Conservation (phyloP, 1,140 invertebrate species). For the Arion vulgaris region DNA sequence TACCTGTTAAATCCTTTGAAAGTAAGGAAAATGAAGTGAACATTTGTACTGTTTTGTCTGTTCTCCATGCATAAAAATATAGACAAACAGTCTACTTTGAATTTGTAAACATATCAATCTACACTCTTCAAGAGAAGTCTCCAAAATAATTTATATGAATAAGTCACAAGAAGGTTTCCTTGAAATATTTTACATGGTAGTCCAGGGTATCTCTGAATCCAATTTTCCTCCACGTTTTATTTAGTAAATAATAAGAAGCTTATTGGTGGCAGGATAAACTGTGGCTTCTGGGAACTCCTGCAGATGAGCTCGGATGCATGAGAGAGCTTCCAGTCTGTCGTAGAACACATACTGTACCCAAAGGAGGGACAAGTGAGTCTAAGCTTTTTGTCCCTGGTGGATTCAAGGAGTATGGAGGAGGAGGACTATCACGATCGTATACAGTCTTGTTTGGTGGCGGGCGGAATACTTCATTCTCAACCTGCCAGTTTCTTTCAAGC, state of each 20-base stretch:
- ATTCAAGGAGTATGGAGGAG: slow-evolving; percentile 77
- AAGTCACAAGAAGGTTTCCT: too few relatives aligned
- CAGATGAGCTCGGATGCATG: neutral
- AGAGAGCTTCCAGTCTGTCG: neutral
- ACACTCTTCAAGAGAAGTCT: too few relatives aligned
- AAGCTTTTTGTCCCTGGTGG: slow-evolving; percentile 19
- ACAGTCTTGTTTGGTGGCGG: slow-evolving; percentile 83
- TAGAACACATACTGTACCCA: neutral
- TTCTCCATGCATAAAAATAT: too few relatives aligned
- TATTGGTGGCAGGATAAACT: slow-evolving; percentile 32
- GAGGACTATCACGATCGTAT: slow-evolving; percentile 79
- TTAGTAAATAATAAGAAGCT: neutral
- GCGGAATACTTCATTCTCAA: slow-evolving; percentile 80
- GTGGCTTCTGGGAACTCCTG: slow-evolving; percentile 15
- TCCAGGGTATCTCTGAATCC: too few relatives aligned
- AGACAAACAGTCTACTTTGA: too few relatives aligned
- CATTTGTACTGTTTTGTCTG: too few relatives aligned
- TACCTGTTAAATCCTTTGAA: too few relatives aligned
- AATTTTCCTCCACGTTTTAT: neutral
- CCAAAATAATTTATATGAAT: too few relatives aligned
- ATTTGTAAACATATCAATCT: too few relatives aligned
- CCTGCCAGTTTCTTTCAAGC: slow-evolving; percentile 60
- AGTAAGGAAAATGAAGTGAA: too few relatives aligned
- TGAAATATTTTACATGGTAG: too few relatives aligned
- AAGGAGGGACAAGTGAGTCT: slow-evolving; percentile 1